Base-by-base conservation (phyloP, 1,140 invertebrate species). In the Leptinotarsa undecemlineata region DNA sequence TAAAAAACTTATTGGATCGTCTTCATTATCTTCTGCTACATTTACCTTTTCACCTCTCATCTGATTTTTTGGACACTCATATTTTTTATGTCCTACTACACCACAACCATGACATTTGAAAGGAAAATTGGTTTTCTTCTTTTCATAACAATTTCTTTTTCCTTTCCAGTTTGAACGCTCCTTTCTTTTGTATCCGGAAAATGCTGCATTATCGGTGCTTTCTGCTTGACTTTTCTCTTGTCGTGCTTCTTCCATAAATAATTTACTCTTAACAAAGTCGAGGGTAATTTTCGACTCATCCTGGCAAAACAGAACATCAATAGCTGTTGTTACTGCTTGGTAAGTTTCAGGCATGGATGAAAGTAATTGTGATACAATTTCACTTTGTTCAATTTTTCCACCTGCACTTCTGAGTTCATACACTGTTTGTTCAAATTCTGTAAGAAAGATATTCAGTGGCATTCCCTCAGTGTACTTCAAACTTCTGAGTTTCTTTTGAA, bases 101-200 rank as follows among this genome's bases (percentile, higher is more conserved):
- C 51, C 51, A 33, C 69, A 63, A 6, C 8, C 23, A 64, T 66
- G 61, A 66, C 62, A 72, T 19, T 72, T 63, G 63, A 64, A 72
- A 23, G 17, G 17, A 42, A 73, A 73, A 19, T 8, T n/a, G 0
- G 48, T 51, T 51, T 57, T 13, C 21, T 57, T 57, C 11, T 57
- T 57, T 57, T n/a, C 51, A 17, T 57, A 17, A 17, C 1, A 1
- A 14, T 15, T 57, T 57, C 11, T 15, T n/a, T 57, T 57, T 2
- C 51, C 15, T 57, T 57, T 64, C 2, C 51, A 57, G n/a, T 13
- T 57, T 57, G 3, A 4, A 6, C n/a, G 3, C 15, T 13, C 14
- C n/a, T 5, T 57, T n/a, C n/a, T 57, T n/a, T 57, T 57, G 51
- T 57, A 57, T n/a, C 62, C 51, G 2, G 5, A n/a, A 64, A 64